A percentile compares a stretch with the other conserved stretches of the same genome.
These are phyloP conservation scores for Blastobasis lacticolella DNA, from an alignment of 2,888 invertebrate genomes.

Conservation along the genomic window DNA sequence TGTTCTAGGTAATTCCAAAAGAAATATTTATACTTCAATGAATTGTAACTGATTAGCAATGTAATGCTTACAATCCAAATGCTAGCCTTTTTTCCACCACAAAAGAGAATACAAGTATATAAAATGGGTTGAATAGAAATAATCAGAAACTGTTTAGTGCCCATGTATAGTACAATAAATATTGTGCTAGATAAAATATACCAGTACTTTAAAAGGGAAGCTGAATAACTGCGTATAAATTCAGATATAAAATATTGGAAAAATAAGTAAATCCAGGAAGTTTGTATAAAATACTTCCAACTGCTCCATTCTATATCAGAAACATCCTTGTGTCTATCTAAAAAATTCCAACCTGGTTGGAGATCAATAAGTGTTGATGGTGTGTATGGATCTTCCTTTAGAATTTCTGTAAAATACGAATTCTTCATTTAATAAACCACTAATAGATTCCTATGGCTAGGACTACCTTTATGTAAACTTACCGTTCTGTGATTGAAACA, in stretches of 20 bases:
- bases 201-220: slow-evolving; percentile 62
- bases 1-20: slow-evolving; percentile 62
- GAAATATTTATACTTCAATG: slow-evolving; percentile 56
- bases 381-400: background rate
- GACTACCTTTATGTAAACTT: background rate
- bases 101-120: slow-evolving; percentile 53
- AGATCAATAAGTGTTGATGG: slow-evolving; percentile 55
- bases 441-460: no score
- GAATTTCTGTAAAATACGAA: background rate
- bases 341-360: slow-evolving; percentile 70
- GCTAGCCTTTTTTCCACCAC: slow-evolving; percentile 56
- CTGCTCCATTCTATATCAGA: slow-evolving; percentile 83
- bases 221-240: slow-evolving; percentile 41
- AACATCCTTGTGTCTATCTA: slow-evolving; percentile 75
- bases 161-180: slow-evolving; percentile 63
- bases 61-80: slow-evolving; percentile 73
- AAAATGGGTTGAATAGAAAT: slow-evolving; percentile 73
- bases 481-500: slow-evolving; percentile 61
- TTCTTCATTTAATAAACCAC: no score
- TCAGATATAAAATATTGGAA: slow-evolving; percentile 73
- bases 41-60: slow-evolving; percentile 65
- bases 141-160: slow-evolving; percentile 58
- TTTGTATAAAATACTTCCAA: slow-evolving; percentile 71
- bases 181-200: slow-evolving; percentile 63
- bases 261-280: slow-evolving; percentile 70